A percentile compares a stretch with the other conserved stretches of the same genome.
These are phyloP conservation scores for Hetaerina americana DNA, from an alignment of 1,140 invertebrate genomes.

Conservation along the genomic window DNA sequence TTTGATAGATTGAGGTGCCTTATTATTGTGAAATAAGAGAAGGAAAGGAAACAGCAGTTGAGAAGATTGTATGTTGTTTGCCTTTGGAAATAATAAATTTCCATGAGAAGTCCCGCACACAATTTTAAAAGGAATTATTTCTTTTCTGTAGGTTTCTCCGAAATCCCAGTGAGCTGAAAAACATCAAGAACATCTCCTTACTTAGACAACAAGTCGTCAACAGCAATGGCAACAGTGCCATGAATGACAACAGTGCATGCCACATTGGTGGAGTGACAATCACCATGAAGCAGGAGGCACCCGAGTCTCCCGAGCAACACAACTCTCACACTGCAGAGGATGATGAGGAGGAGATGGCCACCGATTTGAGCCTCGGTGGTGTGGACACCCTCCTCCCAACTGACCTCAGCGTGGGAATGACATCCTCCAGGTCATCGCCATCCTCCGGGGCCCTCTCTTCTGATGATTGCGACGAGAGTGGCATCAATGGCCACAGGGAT, in stretches of 20 bases:
- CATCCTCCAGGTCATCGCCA: background rate
- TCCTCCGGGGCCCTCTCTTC: background rate
- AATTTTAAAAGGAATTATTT: conserved; percentile 17
- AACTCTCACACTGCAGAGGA: conserved; percentile 5
- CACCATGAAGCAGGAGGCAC: conserved; percentile 11
- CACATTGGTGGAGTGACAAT: conserved; percentile 8
- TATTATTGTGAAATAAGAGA: too few species aligned
- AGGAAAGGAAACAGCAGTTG: too few species aligned
- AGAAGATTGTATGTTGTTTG: too few species aligned
- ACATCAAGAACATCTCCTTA: conserved; percentile 83
- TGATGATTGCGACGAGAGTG: background rate
- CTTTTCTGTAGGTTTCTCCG: conserved; percentile 58
- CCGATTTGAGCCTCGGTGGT: conserved; percentile 25
- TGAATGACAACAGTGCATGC: background rate
- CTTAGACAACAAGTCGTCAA: conserved; percentile 72
- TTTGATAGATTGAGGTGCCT: too few species aligned
- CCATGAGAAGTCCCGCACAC: too few species aligned
- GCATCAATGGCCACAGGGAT: background rate
- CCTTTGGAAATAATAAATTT: too few species aligned
- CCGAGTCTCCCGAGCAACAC: conserved; percentile 4
- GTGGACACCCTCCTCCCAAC: conserved; percentile 3
- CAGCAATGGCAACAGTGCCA: background rate
- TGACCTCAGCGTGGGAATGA: conserved; percentile 5
- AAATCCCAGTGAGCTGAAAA: conserved; percentile 80
- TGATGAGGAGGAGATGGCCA: conserved; percentile 22